phyloP scores from a whole-genome alignment of 2,888 invertebrate species.

The Neoitamus cyanurus region DNA sequence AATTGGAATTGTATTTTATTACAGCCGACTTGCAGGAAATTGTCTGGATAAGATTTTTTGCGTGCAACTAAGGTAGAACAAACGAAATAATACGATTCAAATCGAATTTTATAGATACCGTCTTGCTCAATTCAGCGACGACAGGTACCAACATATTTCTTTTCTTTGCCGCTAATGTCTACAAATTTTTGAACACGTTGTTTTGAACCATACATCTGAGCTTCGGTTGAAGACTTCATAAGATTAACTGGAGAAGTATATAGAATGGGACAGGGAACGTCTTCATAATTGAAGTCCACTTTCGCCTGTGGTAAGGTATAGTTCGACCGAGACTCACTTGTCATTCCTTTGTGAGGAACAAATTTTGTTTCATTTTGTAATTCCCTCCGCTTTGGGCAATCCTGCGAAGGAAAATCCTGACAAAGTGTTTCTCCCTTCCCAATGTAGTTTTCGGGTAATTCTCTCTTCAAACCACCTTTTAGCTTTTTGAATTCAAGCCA shows the following conservation, averaged over 20 bases:
- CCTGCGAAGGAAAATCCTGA: neutral
- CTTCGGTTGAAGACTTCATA: slow-evolving; percentile 47
- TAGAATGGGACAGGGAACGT: neutral
- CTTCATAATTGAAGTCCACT: neutral
- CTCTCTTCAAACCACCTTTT: neutral
- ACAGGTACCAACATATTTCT: neutral
- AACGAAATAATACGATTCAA: neutral
- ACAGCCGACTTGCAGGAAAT: no score
- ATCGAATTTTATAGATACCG: neutral
- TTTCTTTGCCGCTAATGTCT: neutral
- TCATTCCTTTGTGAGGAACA: slow-evolving; percentile 33
- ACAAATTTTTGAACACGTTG: slow-evolving; percentile 49
- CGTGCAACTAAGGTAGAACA: no score
- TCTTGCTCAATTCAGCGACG: neutral
- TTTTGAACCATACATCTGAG: slow-evolving; percentile 54
- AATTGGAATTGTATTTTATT: no score
- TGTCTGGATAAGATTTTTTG: no score
- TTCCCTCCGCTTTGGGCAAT: neutral
- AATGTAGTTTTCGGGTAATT: neutral
- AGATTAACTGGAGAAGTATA: neutral
- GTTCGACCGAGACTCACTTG: neutral
- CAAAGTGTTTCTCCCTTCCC: neutral
- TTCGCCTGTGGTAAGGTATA: neutral
- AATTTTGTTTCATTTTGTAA: neutral
- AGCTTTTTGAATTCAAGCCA: slow-evolving; percentile 44